Conservation (phyloP, 2,797 vertebrate genomes). For the Malacoraja senta region DNA sequence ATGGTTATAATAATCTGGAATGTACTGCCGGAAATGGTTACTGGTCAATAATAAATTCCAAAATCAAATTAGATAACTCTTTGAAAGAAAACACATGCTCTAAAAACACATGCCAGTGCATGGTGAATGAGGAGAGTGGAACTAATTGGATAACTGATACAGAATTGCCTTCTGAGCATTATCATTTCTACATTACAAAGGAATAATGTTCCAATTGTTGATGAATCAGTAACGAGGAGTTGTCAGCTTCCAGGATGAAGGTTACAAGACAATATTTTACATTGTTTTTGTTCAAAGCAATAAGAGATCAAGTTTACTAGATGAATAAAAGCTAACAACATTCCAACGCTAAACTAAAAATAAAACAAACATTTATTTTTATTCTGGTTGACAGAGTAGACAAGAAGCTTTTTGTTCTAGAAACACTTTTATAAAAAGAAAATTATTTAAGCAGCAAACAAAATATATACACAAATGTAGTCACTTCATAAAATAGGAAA, state of each 20-base stretch:
- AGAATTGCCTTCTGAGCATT: not conserved
- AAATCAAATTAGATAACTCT: not conserved
- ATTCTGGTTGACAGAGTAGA: constrained; percentile 37
- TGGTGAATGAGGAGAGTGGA: not conserved
- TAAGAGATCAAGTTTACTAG: not conserved
- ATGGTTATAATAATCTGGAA: too few species aligned
- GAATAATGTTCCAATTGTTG: not conserved
- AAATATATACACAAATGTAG: not conserved
- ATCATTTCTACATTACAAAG: not conserved
- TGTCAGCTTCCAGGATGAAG: not conserved
- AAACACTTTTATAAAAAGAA: constrained; percentile 39
- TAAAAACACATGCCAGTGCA: not conserved
- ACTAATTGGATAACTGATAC: not conserved
- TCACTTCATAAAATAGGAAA: not conserved
- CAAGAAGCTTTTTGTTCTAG: constrained; percentile 42
- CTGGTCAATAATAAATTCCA: not conserved
- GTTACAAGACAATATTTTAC: not conserved
- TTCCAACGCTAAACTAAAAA: not conserved
- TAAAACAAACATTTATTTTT: constrained; percentile 39
- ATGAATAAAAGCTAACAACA: not conserved
- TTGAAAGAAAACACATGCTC: not conserved
- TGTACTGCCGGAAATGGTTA: too few species aligned
- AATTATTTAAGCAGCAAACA: not conserved
- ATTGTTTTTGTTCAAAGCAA: not conserved
- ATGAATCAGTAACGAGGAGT: not conserved